Conservation (phyloP, 37 sponge, comb jelly and placozoan genomes). For the Mnemiopsis leidyi region DNA sequence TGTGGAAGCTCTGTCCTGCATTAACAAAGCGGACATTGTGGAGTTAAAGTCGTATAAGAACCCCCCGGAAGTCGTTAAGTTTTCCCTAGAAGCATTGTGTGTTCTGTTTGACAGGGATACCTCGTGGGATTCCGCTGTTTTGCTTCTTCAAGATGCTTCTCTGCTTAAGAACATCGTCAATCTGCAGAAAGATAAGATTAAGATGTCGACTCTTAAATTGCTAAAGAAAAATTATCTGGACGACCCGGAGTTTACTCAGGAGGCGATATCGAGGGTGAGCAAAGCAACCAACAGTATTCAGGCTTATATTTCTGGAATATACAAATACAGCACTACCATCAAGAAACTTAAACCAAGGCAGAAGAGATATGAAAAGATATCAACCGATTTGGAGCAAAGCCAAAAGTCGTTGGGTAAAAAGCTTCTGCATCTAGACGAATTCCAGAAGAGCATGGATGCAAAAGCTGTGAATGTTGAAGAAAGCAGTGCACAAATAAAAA, state of each 20-base stretch:
- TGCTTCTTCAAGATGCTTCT: slow-evolving; percentile 9
- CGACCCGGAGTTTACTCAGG: slow-evolving; percentile 12
- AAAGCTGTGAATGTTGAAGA: slow-evolving; percentile 20
- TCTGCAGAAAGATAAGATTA: background rate
- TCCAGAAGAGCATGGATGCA: slow-evolving; percentile 1
- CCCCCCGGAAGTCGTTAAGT: slow-evolving; percentile 18
- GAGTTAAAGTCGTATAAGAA: slow-evolving; percentile 27
- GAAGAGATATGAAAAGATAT: background rate
- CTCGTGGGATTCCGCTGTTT: slow-evolving; percentile 19
- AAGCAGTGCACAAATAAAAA: background rate
- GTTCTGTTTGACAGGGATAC: slow-evolving; percentile 4
- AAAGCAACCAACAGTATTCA: slow-evolving; percentile 36
- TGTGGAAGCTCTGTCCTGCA: background rate
- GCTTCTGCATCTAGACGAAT: slow-evolving; percentile 18
- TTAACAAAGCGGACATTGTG: background rate
- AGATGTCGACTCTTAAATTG: background rate
- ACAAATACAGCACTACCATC: slow-evolving; percentile 30
- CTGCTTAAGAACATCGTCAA: background rate
- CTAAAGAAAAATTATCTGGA: slow-evolving; percentile 53
- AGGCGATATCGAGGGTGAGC: background rate
- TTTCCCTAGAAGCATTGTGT: background rate
- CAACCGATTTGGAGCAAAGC: background rate
- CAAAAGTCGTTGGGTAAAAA: slow-evolving; percentile 14
- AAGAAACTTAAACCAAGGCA: slow-evolving; percentile 47
- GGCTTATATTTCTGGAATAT: slow-evolving; percentile 18